Evolutionary conservation across 2,888 invertebrate genomes (phyloP).

Genomic region (Himalopsyche tibetana): DNA sequence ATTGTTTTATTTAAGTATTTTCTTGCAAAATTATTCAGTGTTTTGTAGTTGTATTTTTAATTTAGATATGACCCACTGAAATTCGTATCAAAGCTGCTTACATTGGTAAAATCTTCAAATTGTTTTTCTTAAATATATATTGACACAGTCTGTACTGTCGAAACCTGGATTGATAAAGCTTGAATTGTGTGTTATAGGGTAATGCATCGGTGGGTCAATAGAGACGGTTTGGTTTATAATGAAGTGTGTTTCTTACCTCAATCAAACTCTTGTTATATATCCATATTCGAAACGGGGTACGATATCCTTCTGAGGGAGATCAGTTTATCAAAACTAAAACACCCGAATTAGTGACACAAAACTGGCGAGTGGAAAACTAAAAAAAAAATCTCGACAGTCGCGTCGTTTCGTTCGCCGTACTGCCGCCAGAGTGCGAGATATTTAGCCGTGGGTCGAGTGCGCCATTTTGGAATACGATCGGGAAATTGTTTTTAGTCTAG

Average conservation of each 20-base stretch:
- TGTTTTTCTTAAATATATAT: background rate
- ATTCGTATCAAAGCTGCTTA: background rate
- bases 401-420: constrained; percentile 36
- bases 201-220: constrained; percentile 42
- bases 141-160: background rate
- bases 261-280: constrained; percentile 49
- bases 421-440: constrained; percentile 48
- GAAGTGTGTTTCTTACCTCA: constrained; percentile 46
- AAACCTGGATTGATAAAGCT: background rate
- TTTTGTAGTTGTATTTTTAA: background rate
- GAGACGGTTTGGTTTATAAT: background rate
- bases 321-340: constrained; percentile 43
- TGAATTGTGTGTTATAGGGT: background rate
- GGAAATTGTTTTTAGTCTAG: constrained; percentile 46
- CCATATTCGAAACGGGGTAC: constrained; percentile 45
- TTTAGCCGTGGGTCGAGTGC: constrained; percentile 52
- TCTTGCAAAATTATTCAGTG: too few species aligned
- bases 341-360: constrained; percentile 7
- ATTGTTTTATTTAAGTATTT: too few species aligned
- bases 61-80: background rate
- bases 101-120: background rate
- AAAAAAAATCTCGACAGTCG: background rate
- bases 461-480: constrained; percentile 62
- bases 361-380: background rate
- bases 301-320: constrained; percentile 14